Conservation (phyloP, 2,888 invertebrate genomes). For the Choristoneura rosaceana region DNA sequence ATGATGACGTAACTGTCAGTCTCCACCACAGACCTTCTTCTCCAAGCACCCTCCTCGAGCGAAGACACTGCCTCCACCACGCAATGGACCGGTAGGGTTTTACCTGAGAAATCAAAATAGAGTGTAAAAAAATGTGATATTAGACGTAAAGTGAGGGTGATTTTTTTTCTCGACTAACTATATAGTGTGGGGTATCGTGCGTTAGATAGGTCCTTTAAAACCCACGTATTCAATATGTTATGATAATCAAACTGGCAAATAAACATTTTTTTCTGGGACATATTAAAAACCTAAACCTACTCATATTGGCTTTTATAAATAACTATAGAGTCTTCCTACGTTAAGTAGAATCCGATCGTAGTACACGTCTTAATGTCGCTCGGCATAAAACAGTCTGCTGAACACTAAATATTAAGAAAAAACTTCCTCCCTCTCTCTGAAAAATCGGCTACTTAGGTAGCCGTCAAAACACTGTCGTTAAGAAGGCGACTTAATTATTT, state of each 20-base stretch:
- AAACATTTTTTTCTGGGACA: too few relatives aligned
- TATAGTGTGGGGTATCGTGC: too few relatives aligned
- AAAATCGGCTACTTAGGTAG: conserved; percentile 68
- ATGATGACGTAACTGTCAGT: conserved; percentile 98
- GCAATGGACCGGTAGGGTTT: conserved; percentile 96
- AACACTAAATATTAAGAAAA: conserved; percentile 52
- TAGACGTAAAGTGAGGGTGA: too few relatives aligned
- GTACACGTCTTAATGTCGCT: conserved; percentile 44
- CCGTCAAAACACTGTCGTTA: conserved; percentile 75
- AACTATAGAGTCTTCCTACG: conserved; percentile 20
- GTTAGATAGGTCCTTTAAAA: too few relatives aligned
- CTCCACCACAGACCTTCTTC: conserved; percentile 91
- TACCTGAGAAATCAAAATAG: too few relatives aligned
- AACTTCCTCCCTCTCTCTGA: conserved; percentile 52
- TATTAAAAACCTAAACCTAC: too few relatives aligned
- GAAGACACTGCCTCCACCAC: conserved; percentile 95
- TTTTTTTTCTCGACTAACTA: too few relatives aligned
- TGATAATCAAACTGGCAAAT: too few relatives aligned
- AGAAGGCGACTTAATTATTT: conserved; percentile 81
- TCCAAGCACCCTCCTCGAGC: conserved; percentile 87
- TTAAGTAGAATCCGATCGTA: conserved; percentile 30
- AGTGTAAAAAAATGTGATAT: too few relatives aligned
- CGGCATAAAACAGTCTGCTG: conserved; percentile 43
- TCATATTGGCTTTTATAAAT: background rate
- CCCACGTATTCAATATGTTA: too few relatives aligned